Percentiles rank a stretch among this genome's conserved stretches.
Conservation (phyloP, 2,888 invertebrate species). For the Urechis unicinctus region DNA sequence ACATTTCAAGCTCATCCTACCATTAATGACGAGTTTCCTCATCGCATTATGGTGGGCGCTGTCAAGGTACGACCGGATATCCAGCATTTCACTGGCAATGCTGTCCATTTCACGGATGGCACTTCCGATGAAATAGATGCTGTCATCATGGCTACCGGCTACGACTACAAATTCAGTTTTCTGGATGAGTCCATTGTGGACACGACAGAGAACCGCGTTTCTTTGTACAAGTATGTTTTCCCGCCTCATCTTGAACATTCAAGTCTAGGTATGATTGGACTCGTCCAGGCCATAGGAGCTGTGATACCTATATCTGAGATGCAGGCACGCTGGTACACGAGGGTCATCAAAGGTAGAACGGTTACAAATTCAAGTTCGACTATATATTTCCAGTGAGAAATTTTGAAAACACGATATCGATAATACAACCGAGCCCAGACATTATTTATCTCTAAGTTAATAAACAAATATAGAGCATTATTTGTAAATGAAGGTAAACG, state of each 20-base stretch:
- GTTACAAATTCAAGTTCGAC: too few species aligned
- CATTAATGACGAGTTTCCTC: conserved; percentile 53
- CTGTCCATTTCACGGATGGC: conserved; percentile 42
- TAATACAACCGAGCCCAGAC: too few species aligned
- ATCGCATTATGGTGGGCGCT: conserved; percentile 48
- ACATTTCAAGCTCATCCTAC: conserved; percentile 42
- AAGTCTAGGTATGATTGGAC: conserved; percentile 44
- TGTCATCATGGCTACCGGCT: conserved; percentile 51
- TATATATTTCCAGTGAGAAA: too few species aligned
- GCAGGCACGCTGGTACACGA: conserved; percentile 42
- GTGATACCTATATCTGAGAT: conserved; percentile 52
- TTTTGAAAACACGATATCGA: too few species aligned
- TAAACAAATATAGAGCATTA: too few species aligned
- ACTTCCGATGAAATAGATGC: conserved; percentile 34
- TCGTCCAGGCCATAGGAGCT: conserved; percentile 52
- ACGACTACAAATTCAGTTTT: conserved; percentile 47
- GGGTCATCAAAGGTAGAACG: conserved; percentile 36
- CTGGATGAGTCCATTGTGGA: conserved; percentile 29
- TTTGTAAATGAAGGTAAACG: too few species aligned
- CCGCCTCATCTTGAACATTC: conserved; percentile 40
- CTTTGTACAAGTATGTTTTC: conserved; percentile 51
- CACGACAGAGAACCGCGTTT: conserved; percentile 39
- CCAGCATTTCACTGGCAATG: conserved; percentile 26
- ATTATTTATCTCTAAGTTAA: too few species aligned
- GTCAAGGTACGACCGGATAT: conserved; percentile 43